Evolutionary conservation across 1,140 invertebrate species (phyloP).

Genomic region (Zaprionus kolodkinae): DNA sequence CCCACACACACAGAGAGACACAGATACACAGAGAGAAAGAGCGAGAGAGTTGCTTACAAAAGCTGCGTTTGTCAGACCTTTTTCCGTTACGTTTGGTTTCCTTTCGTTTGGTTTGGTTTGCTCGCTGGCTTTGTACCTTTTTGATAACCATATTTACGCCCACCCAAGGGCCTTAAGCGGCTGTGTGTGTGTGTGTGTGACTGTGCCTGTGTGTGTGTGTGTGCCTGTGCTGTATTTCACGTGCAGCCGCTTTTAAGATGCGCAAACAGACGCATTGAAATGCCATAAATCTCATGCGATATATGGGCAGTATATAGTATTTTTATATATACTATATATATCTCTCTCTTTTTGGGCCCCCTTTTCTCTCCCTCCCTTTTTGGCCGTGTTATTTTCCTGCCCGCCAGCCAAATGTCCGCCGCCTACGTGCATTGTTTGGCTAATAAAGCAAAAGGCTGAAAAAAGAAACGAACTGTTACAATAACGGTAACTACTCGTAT

Average conservation of each 20-base stretch:
- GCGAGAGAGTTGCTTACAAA: constrained; percentile 18
- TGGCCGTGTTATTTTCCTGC: constrained; percentile 50
- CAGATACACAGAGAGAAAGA: background rate
- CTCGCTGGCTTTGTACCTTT: constrained; percentile 57
- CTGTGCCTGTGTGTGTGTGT: background rate
- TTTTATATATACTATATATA: constrained; percentile 6
- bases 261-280: constrained; percentile 46
- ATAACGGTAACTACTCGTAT: constrained; percentile 46
- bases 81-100: constrained; percentile 36
- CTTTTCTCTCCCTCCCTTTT: constrained; percentile 45
- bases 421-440: constrained; percentile 76
- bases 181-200: background rate
- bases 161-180: constrained; percentile 6
- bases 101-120: constrained; percentile 27
- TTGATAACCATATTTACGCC: constrained; percentile 60
- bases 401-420: constrained; percentile 49
- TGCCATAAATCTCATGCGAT: constrained; percentile 39
- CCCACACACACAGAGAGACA: background rate
- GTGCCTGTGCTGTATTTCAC: constrained; percentile 18
- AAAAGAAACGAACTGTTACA: constrained; percentile 2
- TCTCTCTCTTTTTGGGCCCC: too few species aligned
- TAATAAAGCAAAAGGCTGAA: constrained; percentile 64
- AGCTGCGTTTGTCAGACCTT: constrained; percentile 40
- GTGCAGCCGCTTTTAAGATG: constrained; percentile 27
- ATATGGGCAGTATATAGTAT: constrained; percentile 28